These are phyloP conservation scores for Lepidochitona cinerea DNA, from an alignment of 2,888 invertebrate genomes.

Conservation along the genomic window DNA sequence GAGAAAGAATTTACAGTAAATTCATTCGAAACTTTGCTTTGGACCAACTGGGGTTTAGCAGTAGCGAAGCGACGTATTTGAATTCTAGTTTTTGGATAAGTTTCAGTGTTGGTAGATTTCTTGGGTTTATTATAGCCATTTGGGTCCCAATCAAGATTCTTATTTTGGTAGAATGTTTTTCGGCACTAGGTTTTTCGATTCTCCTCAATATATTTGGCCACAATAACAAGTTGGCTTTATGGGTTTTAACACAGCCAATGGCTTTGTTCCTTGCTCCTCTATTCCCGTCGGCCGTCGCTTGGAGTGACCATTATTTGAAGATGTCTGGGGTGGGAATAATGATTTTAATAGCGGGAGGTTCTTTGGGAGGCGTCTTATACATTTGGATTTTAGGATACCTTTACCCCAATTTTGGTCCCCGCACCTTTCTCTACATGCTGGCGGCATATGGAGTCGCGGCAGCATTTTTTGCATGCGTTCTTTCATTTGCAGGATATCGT, in stretches of 20 bases:
- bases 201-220: constrained; percentile 39
- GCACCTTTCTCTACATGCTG: constrained; percentile 39
- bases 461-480: constrained; percentile 25
- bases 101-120: constrained; percentile 41
- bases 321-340: constrained; percentile 48
- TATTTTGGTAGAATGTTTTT: constrained; percentile 37
- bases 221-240: constrained; percentile 32
- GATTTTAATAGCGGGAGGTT: constrained; percentile 40
- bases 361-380: constrained; percentile 43
- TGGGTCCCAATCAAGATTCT: constrained; percentile 41
- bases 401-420: constrained; percentile 39
- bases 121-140: constrained; percentile 39
- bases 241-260: constrained; percentile 40
- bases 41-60: constrained; percentile 41
- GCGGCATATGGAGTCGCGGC: constrained; percentile 34
- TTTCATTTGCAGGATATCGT: constrained; percentile 29
- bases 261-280: constrained; percentile 44
- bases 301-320: constrained; percentile 46
- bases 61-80: constrained; percentile 39
- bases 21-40: constrained; percentile 51
- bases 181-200: constrained; percentile 31
- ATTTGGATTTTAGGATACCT: constrained; percentile 45
- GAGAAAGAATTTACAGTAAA: constrained; percentile 46
- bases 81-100: constrained; percentile 52
- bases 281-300: constrained; percentile 49